phyloP scores from a whole-genome alignment of 2,113 vertebrate species.

The Limnothrissa miodon region DNA sequence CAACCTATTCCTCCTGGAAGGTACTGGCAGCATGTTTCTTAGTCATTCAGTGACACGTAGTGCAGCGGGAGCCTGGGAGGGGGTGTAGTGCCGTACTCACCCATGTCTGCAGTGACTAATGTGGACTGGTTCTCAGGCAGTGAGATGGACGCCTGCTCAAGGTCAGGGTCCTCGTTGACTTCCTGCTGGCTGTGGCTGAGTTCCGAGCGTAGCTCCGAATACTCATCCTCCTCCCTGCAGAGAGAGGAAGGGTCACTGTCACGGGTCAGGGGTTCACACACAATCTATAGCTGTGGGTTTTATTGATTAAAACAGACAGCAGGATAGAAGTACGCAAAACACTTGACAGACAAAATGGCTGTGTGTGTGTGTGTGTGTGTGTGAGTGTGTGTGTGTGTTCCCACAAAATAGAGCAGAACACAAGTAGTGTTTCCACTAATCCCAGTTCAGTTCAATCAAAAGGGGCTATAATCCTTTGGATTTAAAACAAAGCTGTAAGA shows the following conservation, averaged over 20 bases:
- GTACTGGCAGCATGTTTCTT: too few relatives aligned
- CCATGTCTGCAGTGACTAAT: slow-evolving; percentile 80
- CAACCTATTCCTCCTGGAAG: too few relatives aligned
- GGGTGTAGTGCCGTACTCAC: slow-evolving; percentile 64
- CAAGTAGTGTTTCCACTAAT: neutral
- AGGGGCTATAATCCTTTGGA: too few relatives aligned
- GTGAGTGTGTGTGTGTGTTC: too few relatives aligned
- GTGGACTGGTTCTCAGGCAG: slow-evolving; percentile 84
- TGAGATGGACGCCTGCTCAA: slow-evolving; percentile 78
- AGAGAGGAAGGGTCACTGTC: neutral
- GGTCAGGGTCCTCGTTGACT: slow-evolving; percentile 80
- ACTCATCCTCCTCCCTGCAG: slow-evolving; percentile 84
- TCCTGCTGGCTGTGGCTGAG: slow-evolving; percentile 86
- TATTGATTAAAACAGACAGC: neutral
- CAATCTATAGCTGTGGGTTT: neutral
- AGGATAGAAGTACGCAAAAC: neutral
- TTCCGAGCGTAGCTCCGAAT: slow-evolving; percentile 80
- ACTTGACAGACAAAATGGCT: neutral
- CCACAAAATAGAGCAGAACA: neutral
- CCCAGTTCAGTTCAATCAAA: too few relatives aligned
- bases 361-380: too few relatives aligned
- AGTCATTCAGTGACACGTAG: too few relatives aligned
- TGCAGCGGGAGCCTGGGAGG: too few relatives aligned
- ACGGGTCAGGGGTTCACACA: neutral
- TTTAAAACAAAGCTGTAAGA: too few relatives aligned